Base-by-base conservation (phyloP, 1,140 invertebrate genomes). In the Wasmannia auropunctata region DNA sequence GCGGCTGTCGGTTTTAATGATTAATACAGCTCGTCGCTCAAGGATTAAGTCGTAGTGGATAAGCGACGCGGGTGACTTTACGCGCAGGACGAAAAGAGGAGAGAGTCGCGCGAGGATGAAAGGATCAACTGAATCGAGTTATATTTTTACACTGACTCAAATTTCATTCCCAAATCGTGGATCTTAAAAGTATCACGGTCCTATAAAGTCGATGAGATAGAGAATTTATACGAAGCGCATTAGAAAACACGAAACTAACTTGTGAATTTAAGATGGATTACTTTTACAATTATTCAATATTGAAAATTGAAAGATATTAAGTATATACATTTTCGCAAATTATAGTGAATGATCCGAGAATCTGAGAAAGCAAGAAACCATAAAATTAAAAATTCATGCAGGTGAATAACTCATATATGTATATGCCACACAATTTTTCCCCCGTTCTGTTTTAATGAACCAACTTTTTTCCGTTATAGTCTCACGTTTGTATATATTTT, bases 1-100 rank as follows among this genome's bases (percentile, higher is more conserved):
- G 67, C 79, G 51, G 51, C 79, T 83, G 79, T 83, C 79, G 67
- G 79, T 83, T 83, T 60, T 83, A 83, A 83, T 83, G 79, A 83
- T 83, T 83, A 83, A 83, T 83, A 83, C 67, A 46, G 67, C 51
- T 74, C 79, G 79, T 72, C 79, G 37, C 79, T 65, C 49, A 34
- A 22, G 51, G 67, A 83, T 83, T 83, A 74, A 83, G 65, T 54
- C 67, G 51, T 31, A 72, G 51, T 60, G 60, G 56, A 83, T 83
- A 74, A 28, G 31, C 28, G 60, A 79, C 22, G 40, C 22, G 74
- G 43, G n/a, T 37, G 76, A 69, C 76, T 80, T 34, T 37, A 74
- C 51, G 51, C 49, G 16, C 40, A n/a, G 19, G n/a, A 40, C 67
- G 16, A 34, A n/a, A 77, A 8, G 16, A 14, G 10, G 6, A 25